Conservation (phyloP, 2,888 invertebrate species). For the Hoplodrina blanda region DNA sequence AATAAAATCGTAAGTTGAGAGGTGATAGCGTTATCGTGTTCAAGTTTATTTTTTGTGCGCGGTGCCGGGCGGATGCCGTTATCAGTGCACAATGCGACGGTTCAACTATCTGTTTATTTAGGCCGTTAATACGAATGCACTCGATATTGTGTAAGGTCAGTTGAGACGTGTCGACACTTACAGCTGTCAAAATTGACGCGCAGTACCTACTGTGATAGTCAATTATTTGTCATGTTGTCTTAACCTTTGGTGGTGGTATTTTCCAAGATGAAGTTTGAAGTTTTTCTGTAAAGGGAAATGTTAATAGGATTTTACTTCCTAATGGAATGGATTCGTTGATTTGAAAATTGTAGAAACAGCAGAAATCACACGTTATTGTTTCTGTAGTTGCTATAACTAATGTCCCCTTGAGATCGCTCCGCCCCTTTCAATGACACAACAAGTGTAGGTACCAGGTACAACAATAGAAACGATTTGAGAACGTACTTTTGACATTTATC, state of each 20-base stretch:
- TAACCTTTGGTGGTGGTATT: slow-evolving; percentile 22
- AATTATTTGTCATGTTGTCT: slow-evolving; percentile 14
- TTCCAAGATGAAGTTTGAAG: slow-evolving; percentile 10
- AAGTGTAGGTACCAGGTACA: slow-evolving; percentile 37
- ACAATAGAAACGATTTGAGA: slow-evolving; percentile 60
- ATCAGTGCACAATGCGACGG: slow-evolving; percentile 73
- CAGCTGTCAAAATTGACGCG: slow-evolving; percentile 48
- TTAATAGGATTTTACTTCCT: too few relatives aligned
- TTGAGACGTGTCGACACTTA: slow-evolving; percentile 67
- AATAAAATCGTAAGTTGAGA: slow-evolving; percentile 62
- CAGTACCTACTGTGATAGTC: slow-evolving; percentile 7
- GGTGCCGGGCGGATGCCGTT: slow-evolving; percentile 84
- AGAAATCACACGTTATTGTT: slow-evolving; percentile 2
- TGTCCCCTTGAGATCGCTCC: slow-evolving; percentile 27
- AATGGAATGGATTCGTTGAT: background rate
- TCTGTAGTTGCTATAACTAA: slow-evolving; percentile 14
- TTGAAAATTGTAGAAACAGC: background rate
- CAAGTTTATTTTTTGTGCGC: slow-evolving; percentile 65
- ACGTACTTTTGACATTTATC: slow-evolving; percentile 74
- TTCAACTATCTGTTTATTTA: slow-evolving; percentile 77
- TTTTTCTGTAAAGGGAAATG: background rate
- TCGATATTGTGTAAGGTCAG: slow-evolving; percentile 85
- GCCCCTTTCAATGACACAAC: slow-evolving; percentile 31
- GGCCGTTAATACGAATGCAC: slow-evolving; percentile 72
- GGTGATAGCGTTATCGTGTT: slow-evolving; percentile 73